These are phyloP conservation scores for Eilema caniola DNA, from an alignment of 2,888 invertebrate species.

Conservation along the genomic window DNA sequence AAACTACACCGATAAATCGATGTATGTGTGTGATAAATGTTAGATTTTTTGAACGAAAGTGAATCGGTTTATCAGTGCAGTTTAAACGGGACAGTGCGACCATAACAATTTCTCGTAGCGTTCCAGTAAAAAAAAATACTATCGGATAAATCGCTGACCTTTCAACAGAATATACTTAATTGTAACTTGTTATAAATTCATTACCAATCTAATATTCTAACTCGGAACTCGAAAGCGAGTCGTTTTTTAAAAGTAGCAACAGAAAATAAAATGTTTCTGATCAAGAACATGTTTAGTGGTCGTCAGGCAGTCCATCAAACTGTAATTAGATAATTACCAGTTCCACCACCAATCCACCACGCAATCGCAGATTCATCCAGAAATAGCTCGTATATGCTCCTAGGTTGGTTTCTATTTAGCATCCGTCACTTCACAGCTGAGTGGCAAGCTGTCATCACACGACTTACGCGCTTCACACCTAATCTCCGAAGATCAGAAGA, in stretches of 20 bases:
- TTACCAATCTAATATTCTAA: neutral
- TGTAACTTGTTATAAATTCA: neutral
- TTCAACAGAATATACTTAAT: neutral
- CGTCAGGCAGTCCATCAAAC: constrained; percentile 30
- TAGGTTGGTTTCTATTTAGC: constrained; percentile 51
- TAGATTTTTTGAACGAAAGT: no score
- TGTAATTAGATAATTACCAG: constrained; percentile 25
- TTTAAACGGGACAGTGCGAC: no score
- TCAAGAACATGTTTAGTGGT: neutral
- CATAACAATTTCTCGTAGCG: no score
- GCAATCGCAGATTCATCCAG: constrained; percentile 37
- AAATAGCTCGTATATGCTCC: constrained; percentile 46
- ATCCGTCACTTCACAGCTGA: constrained; percentile 57
- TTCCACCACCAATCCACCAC: constrained; percentile 15
- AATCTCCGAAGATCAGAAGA: constrained; percentile 65
- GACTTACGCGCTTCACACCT: constrained; percentile 64
- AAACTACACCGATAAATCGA: no score
- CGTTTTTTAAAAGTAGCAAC: neutral
- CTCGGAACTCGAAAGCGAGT: neutral
- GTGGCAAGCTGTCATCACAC: constrained; percentile 64
- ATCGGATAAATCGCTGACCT: neutral
- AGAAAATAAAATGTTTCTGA: constrained; percentile 5
- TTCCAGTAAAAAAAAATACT: neutral
- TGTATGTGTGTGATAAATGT: no score
- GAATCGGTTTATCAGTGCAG: no score